Base-by-base conservation (phyloP, 2,113 vertebrate genomes). In the Carassius auratus region DNA sequence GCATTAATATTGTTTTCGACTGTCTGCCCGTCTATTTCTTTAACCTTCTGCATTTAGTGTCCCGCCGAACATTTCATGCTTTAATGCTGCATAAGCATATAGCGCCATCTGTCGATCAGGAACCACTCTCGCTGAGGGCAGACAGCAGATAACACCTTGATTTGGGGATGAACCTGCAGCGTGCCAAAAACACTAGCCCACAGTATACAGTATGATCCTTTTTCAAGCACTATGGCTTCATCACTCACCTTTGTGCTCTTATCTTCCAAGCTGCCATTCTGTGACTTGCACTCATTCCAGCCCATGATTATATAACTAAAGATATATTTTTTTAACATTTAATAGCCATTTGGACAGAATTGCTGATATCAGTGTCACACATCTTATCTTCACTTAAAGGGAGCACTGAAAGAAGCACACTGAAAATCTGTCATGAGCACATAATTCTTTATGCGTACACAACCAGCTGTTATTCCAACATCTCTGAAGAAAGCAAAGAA, bases 101-200 rank as follows among this genome's bases (percentile, higher is more conserved):
- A 88, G 81, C 87, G 87, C 87, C 87, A 86, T 88, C 87, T 86
- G 85, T 85, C 71, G 87, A 71, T 85, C 5, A 55, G 8, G 21
- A 45, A 69, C 3, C 15, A 55, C 15, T 48, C 23, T 8, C 36
- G 59, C 5, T 5, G 2, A 57, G 33, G 61, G 8, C 26, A 64
- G 23, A 68, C 30, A 3, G 21, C 48, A 55, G 8, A 57, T 15
- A 50, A 57, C 74, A 8, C 30, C 14, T n/a, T 14, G 30, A 83
- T 83, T 38, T 59, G 52, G 21, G 15, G 9, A 8, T 6, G 30
- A 73, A 73, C 66, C 52, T 21, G 9, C 4, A 61, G 4, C 10
- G 23, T 21, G 59, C 36, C 61, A 50, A 30, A 81, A 66, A 21
- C 55, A 61, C 30, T 4, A 83, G 19, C 19, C 7, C 68, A 23